Conservation (phyloP, 2,888 invertebrate genomes). For the Drosophila basisetae region DNA sequence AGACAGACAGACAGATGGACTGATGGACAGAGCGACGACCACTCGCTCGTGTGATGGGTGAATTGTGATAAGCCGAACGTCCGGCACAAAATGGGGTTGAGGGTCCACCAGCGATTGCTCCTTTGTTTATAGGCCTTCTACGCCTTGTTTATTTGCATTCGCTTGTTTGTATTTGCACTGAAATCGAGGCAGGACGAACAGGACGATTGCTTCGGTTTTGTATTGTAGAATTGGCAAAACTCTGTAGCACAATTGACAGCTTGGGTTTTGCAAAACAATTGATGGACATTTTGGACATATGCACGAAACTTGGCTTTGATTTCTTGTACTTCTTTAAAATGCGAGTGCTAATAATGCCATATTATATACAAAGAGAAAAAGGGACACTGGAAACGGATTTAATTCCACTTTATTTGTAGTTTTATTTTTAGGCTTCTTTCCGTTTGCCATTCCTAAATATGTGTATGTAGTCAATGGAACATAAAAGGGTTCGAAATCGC, state of each 20-base stretch:
- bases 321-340: conserved; percentile 48
- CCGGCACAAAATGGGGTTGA: conserved; percentile 30
- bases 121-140: conserved; percentile 77
- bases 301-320: conserved; percentile 45
- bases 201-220: conserved; percentile 41
- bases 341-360: conserved; percentile 62
- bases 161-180: conserved; percentile 78
- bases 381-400: conserved; percentile 44
- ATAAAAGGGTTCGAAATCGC: conserved; percentile 37
- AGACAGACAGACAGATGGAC: conserved; percentile 25
- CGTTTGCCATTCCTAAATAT: conserved; percentile 9
- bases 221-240: conserved; percentile 74
- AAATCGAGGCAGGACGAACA: conserved; percentile 70
- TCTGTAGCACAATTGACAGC: conserved; percentile 74
- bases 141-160: conserved; percentile 78
- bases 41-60: conserved; percentile 70
- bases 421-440: conserved; percentile 32
- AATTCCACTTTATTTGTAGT: conserved; percentile 52
- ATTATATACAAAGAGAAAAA: conserved; percentile 34
- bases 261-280: conserved; percentile 59
- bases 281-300: conserved; percentile 61
- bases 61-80: conserved; percentile 76
- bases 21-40: conserved; percentile 16
- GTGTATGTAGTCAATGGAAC: background rate
- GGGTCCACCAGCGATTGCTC: conserved; percentile 56